Conservation (phyloP, 1,140 invertebrate genomes). For the Brachionus calyciflorus region DNA sequence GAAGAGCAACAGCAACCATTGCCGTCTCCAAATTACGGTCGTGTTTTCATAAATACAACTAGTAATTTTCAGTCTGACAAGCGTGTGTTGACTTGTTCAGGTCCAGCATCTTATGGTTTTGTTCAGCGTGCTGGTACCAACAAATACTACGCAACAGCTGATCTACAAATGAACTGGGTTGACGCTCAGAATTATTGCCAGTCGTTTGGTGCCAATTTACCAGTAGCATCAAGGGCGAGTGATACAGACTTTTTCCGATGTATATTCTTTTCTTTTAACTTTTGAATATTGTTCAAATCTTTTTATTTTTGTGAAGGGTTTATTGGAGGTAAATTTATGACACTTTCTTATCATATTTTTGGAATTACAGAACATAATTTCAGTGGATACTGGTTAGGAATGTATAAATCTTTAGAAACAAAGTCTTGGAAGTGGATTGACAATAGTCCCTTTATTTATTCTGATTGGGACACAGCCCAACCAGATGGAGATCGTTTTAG, state of each 20-base stretch:
- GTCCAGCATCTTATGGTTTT: neutral
- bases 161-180: constrained; percentile 1
- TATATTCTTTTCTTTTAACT: neutral
- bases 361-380: neutral
- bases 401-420: neutral
- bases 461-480: neutral
- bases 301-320: neutral
- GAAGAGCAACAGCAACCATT: too few species aligned
- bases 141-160: neutral
- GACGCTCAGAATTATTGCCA: too few species aligned
- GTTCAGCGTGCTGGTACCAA: neutral
- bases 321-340: neutral
- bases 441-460: neutral
- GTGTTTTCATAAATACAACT: too few species aligned
- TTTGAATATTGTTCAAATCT: neutral
- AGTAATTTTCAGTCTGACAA: too few species aligned
- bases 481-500: too few species aligned
- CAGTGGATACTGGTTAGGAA: neutral
- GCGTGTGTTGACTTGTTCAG: too few species aligned
- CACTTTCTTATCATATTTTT: neutral
- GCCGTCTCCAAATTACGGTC: too few species aligned
- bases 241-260: neutral
- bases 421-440: neutral
- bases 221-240: neutral
- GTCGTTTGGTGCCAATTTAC: neutral